Conservation (phyloP, 2,113 vertebrate genomes). For the Vombatus ursinus region DNA sequence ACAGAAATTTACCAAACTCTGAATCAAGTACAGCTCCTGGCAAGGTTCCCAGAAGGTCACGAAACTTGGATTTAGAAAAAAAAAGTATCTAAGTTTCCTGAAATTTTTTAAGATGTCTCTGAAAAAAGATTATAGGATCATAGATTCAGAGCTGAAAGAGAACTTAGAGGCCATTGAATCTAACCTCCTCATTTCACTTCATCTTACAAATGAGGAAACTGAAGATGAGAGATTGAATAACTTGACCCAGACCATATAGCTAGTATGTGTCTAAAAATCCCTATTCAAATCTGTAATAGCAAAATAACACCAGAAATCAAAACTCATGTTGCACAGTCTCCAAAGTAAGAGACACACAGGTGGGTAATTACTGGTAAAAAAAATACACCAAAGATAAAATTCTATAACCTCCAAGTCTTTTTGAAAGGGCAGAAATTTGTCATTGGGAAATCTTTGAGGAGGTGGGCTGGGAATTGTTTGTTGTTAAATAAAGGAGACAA, state of each 20-base stretch:
- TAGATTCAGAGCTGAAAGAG: background rate
- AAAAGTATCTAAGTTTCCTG: constrained; percentile 45
- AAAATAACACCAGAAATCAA: constrained; percentile 17
- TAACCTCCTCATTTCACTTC: background rate
- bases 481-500: background rate
- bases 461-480: background rate
- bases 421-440: background rate
- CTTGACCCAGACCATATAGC: background rate
- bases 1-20: constrained; percentile 50
- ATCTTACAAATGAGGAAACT: background rate
- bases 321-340: background rate
- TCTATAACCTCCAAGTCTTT: background rate
- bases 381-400: background rate
- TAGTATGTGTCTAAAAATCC: background rate
- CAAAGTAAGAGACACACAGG: background rate
- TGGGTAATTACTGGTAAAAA: background rate
- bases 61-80: constrained; percentile 48
- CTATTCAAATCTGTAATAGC: constrained; percentile 37
- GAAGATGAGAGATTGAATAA: background rate
- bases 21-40: constrained; percentile 51
- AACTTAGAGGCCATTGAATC: background rate
- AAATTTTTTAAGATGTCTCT: constrained; percentile 47
- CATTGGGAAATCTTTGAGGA: background rate
- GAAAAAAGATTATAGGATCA: background rate
- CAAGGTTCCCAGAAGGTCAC: constrained; percentile 66